A percentile compares a stretch with the other conserved stretches of the same genome.
Conservation (phyloP, 92 coral and sea anemone species). For the Phymanthus crucifer region DNA sequence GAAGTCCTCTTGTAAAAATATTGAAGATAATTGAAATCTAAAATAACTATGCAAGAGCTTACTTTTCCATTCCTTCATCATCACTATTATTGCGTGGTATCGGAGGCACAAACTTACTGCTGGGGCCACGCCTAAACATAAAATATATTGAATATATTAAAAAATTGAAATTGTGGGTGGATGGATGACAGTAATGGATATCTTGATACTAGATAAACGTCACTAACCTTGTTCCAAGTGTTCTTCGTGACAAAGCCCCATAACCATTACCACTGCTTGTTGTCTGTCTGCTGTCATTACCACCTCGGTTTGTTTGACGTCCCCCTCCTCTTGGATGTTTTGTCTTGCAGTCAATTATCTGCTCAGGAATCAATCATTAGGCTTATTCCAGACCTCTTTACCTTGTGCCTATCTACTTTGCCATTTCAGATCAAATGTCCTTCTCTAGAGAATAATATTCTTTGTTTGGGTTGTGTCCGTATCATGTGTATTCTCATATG, state of each 20-base stretch:
- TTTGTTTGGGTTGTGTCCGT: no score
- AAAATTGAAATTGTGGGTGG: background rate
- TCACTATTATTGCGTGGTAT: conserved; percentile 45
- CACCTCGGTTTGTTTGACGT: conserved; percentile 33
- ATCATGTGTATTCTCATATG: no score
- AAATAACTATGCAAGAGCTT: background rate
- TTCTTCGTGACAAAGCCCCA: conserved; percentile 50
- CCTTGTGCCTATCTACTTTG: no score
- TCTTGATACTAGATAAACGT: background rate
- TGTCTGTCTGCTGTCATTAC: conserved; percentile 27
- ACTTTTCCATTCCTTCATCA: conserved; percentile 58
- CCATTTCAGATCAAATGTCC: no score
- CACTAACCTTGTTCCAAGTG: conserved; percentile 76
- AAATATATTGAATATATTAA: background rate
- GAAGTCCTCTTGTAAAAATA: background rate
- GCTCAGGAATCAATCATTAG: background rate
- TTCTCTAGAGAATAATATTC: no score
- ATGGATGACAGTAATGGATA: no score
- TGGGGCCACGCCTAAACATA: conserved; percentile 89
- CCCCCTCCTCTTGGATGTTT: conserved; percentile 61
- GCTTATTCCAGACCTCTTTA: no score
- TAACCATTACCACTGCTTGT: conserved; percentile 34
- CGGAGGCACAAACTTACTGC: conserved; percentile 88
- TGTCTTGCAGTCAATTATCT: conserved; percentile 81
- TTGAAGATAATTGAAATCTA: background rate